Evolutionary conservation across 2,113 vertebrate genomes (phyloP), one percentile per base, ranked within the genome.

Genomic region (Silurus asotus): DNA sequence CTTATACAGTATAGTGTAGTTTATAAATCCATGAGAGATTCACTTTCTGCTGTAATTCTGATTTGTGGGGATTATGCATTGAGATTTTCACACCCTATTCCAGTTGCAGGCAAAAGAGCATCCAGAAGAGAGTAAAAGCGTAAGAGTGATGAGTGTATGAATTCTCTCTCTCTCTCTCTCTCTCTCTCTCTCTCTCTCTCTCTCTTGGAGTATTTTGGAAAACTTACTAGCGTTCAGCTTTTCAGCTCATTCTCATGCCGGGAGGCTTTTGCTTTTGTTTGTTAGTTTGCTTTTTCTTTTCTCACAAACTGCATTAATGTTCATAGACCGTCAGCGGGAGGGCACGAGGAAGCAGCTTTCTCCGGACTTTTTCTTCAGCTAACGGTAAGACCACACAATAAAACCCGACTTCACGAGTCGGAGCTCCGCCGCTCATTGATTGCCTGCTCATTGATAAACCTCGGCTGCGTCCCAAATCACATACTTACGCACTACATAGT

Each of bases 321-420:
- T 15, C 74, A n/a, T 20, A 59, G 37, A 25, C 37, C 3, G 10
- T 76, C 45, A 64, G 37, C 10, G 9, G 5, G 9, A 48, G 45
- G 23, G 64, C 62, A 23, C 11, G 19, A 69, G 49, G 65, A 76
- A 56, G 14, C 56, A n/a, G 53, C 9, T 61, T 51, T 53, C 56
- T 45, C 58, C 64, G 69, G 67, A 53, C 19, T 81, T 58, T 58
- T 48, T 64, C 13, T 51, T 23, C 79, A 76, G 7, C 49, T 64
- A 48, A 76, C 58, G 58, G 85, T 86, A 82, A 86, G 85, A 62
- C 59, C 14, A 37, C 81, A 55, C 8, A 28, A 83, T 23, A 81
- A 20, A 20, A 80, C 2, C 49, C 74, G 23, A 76, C 74, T 4
- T 25, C 5, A 25, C 28, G 25, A 79, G 20, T 59, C 55, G 11